Evolutionary conservation across 2,888 invertebrate species (phyloP), one percentile per base, ranked within the genome.

Genomic region (Micropterix aruncella): DNA sequence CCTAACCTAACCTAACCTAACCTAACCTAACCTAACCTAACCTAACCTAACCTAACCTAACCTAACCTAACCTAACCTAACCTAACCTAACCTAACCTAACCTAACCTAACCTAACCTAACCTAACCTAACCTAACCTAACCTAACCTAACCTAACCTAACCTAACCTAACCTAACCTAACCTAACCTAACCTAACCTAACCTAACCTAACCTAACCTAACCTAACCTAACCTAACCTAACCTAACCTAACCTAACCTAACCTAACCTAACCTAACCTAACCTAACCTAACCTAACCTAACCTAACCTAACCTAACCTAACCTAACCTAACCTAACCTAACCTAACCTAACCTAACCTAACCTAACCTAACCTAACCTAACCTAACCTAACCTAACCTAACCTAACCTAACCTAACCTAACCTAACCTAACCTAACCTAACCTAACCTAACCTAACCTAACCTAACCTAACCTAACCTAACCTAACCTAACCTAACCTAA

Each of bases 131-230:
- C 44, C 44, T 44, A 44, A 44, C 44, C 44, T 44, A 44, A 44
- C 44, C 44, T 44, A 44, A 44, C 44, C 44, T 44, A 40, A 40
- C 40, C 40, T 40, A 40, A 40, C 40, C 40, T n/a, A n/a, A n/a
- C n/a, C n/a, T n/a, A n/a, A n/a, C n/a, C n/a, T n/a, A n/a, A 40
- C 36, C 42, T 36, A 49, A 47, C 47, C 48, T 46, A 48, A 48
- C 48, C 48, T 48, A 48, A 48, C 48, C 48, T 48, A 48, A 48
- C 48, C 48, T 47, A 47, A 46, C 48, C n/a, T n/a, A n/a, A n/a
- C n/a, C n/a, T n/a, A n/a, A n/a, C n/a, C n/a, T n/a, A 46, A 46
- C 38, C 37, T 40, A 19, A 46, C 39, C 42, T 39, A 37, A 37
- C 42, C 43, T 40, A 40, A 40, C 40, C 40, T 40, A 40, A 40